These are phyloP conservation scores for Anolis carolinensis DNA, from an alignment of 2,113 vertebrate genomes.

Conservation along the genomic window DNA sequence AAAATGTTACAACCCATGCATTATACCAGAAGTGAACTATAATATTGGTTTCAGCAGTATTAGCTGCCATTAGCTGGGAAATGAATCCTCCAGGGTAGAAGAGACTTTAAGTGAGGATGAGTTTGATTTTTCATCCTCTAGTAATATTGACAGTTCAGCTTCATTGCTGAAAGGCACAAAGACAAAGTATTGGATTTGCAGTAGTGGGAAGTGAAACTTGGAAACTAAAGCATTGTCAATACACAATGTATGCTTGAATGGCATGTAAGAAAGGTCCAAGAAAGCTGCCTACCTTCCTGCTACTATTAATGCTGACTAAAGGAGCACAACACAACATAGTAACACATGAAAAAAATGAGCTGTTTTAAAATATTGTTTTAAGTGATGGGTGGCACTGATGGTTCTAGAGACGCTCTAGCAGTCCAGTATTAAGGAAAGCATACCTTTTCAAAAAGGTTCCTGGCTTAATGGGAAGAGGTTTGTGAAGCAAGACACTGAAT, in stretches of 20 bases:
- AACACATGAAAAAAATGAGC: not conserved
- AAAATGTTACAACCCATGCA: not conserved
- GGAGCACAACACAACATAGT: not conserved
- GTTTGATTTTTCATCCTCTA: not conserved
- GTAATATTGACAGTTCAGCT: not conserved
- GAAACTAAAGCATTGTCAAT: conserved; percentile 14
- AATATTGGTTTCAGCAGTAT: not conserved
- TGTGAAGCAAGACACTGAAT: not conserved
- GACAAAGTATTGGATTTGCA: conserved; percentile 1
- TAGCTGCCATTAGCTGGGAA: conserved; percentile 18
- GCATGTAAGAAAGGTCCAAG: not conserved
- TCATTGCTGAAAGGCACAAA: not conserved
- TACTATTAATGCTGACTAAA: not conserved
- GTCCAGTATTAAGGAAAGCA: not conserved
- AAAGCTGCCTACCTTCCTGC: not conserved
- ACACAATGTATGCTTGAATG: conserved; percentile 11
- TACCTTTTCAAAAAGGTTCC: not conserved
- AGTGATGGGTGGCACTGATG: not conserved
- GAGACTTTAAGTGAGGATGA: not conserved
- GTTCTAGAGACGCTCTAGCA: conserved; percentile 1
- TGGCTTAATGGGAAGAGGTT: not conserved
- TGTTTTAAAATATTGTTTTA: not conserved
- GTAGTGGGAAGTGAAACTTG: not conserved
- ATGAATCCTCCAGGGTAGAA: conserved; percentile 3
- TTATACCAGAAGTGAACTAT: not conserved